These are phyloP conservation scores for Hedya salicella DNA, from an alignment of 2,888 invertebrate genomes.

Conservation along the genomic window DNA sequence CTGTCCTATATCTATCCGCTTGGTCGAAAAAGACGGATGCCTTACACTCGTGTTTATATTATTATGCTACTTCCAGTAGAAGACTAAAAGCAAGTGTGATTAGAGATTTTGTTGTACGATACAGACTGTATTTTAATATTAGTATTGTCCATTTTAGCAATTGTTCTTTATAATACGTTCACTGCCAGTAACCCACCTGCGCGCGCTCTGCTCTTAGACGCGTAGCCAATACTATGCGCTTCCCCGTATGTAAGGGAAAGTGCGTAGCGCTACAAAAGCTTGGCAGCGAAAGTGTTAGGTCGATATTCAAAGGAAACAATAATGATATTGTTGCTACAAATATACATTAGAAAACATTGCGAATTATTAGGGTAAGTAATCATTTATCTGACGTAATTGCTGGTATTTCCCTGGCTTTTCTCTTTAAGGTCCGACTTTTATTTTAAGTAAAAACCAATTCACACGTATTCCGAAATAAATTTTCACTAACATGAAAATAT, in stretches of 20 bases:
- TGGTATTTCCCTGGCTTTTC: not conserved
- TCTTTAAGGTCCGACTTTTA: no score
- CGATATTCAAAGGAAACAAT: no score
- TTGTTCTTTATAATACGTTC: no score
- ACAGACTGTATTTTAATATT: not conserved
- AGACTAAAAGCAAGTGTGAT: not conserved
- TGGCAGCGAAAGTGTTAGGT: no score
- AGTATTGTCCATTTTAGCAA: conserved; percentile 1
- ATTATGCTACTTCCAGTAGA: conserved; percentile 1
- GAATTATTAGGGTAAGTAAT: not conserved
- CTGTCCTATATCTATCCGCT: not conserved
- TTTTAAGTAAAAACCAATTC: not conserved
- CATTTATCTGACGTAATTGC: conserved; percentile 9
- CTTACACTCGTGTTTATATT: not conserved
- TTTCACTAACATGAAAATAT: no score
- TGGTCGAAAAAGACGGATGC: not conserved
- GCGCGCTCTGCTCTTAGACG: no score
- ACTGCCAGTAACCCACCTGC: no score
- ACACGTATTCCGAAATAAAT: no score
- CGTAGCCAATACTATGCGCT: no score
- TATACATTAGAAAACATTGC: not conserved
- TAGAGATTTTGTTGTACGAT: not conserved
- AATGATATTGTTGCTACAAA: not conserved
- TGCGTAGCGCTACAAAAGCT: no score
- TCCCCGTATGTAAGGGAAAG: no score